Base-by-base conservation (phyloP, 1,140 invertebrate species). In the Tribolium castaneum region DNA sequence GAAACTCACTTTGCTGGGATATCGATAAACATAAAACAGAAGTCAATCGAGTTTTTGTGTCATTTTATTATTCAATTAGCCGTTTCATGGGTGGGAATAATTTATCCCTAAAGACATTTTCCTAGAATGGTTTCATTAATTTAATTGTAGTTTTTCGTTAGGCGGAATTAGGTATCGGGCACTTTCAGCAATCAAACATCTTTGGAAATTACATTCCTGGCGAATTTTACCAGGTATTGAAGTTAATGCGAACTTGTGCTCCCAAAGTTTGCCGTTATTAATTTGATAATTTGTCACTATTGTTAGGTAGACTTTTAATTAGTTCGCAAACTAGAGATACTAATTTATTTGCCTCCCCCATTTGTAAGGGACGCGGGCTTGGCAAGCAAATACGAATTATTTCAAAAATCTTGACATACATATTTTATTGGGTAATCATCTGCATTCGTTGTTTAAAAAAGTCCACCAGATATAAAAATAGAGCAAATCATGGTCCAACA, bases 171-270 rank as follows among this genome's bases (percentile, higher is more conserved):
- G 10, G 22, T 25, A n/a, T 12, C 3, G 9, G 10, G 30, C 0
- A 62, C 34, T 6, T 62, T 34, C 9, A 9, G 9, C 25, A 66
- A 12, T 30, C 59, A 66, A 66, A 66, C 35, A 66, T 66, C 30
- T 66, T n/a, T 25, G 16, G 59, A 35, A 66, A 66, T 66, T 66
- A 66, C 39, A 66, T 66, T 66, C 59, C 59, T 35, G 5, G 13
- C 12, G 14, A 66, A 66, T 66, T 66, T 35, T 66, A 66, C 59
- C 25, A 66, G 19, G n/a, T 66, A 66, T 35, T 66, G 22, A 66
- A 35, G 25, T 22, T 62, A 25, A 62, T 10, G 25, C 1, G 2
- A 30, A 30, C 56, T 10, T 35, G 25, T 30, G 30, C 12, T 10
- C 10, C 34, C 10, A 35, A 59, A 59, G 14, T 59, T 22, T 19